A percentile compares a stretch with the other conserved stretches of the same genome.
These are phyloP conservation scores for Nesidiocoris tenuis DNA, from an alignment of 2,888 invertebrate genomes.

Conservation along the genomic window DNA sequence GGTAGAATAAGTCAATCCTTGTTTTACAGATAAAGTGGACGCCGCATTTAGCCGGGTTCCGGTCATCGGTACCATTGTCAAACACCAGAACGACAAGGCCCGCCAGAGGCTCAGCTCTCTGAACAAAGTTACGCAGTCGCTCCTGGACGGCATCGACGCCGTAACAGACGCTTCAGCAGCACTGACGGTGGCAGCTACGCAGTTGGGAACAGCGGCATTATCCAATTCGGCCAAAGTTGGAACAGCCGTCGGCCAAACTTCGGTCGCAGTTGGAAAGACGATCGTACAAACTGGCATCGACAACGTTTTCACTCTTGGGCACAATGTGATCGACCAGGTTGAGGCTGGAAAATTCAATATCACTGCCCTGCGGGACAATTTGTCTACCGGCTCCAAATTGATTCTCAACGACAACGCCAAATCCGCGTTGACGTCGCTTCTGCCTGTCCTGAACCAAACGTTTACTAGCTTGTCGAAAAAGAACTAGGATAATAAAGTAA, in stretches of 20 bases:
- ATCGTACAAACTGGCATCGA: conserved; percentile 23
- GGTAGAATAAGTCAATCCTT: no score
- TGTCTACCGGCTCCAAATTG: conserved; percentile 18
- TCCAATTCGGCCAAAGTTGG: conserved; percentile 24
- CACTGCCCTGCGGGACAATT: conserved; percentile 1
- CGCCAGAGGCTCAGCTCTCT: conserved; percentile 3
- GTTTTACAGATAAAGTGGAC: conserved; percentile 18
- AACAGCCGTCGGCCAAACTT: conserved; percentile 11
- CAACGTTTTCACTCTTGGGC: conserved; percentile 19
- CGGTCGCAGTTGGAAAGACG: conserved; percentile 8
- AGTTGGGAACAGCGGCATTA: neutral
- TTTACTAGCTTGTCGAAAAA: neutral
- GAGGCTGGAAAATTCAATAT: conserved; percentile 13
- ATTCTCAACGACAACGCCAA: conserved; percentile 18
- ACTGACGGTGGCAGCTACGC: neutral
- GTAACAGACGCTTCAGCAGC: neutral
- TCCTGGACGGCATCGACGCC: conserved; percentile 16
- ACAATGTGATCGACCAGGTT: conserved; percentile 14
- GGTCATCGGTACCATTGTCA: neutral
- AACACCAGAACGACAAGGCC: conserved; percentile 6
- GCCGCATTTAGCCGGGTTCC: neutral
- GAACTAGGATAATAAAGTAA: no score
- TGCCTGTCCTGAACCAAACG: conserved; percentile 9
- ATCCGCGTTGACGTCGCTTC: neutral
- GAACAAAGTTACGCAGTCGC: conserved; percentile 19